phyloP scores from a whole-genome alignment of 1,140 invertebrate species.

The Monomorium pharaonis region DNA sequence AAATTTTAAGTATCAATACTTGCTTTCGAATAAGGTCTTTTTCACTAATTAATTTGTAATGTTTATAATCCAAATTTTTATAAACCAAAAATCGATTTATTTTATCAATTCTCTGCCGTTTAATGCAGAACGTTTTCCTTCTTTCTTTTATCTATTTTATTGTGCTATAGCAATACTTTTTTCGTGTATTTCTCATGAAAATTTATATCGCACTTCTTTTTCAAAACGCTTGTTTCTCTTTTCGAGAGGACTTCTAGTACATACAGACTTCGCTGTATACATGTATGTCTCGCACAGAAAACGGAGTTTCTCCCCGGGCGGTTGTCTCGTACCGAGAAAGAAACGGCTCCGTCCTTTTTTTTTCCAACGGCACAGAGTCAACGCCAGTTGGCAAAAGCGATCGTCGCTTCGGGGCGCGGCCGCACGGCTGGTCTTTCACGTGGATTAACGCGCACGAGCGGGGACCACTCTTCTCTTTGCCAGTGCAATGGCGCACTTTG shows the following conservation, averaged over 20 bases:
- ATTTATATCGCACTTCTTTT: background rate
- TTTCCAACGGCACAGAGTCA: conserved; percentile 64
- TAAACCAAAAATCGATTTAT: too few species aligned
- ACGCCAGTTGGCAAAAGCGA: conserved; percentile 50
- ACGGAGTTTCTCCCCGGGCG: background rate
- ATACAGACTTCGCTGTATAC: background rate
- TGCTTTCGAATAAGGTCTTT: too few species aligned
- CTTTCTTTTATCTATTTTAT: background rate
- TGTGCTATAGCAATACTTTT: background rate
- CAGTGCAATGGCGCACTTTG: conserved; percentile 76
- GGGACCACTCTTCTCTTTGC: conserved; percentile 24
- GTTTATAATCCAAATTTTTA: too few species aligned
- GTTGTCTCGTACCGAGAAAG: background rate
- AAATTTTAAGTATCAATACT: too few species aligned
- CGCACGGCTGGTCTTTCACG: conserved; percentile 60
- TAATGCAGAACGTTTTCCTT: background rate
- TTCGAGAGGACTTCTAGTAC: background rate
- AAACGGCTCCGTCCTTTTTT: conserved; percentile 40
- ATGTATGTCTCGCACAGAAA: background rate
- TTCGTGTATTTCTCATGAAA: background rate
- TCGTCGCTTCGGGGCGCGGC: conserved; percentile 57
- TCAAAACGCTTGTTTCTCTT: background rate
- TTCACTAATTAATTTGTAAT: too few species aligned
- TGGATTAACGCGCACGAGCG: conserved; percentile 57
- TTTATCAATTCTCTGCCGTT: background rate